Evolutionary conservation across 2,888 invertebrate species (phyloP).

Genomic region (Dicyrtomina minuta): DNA sequence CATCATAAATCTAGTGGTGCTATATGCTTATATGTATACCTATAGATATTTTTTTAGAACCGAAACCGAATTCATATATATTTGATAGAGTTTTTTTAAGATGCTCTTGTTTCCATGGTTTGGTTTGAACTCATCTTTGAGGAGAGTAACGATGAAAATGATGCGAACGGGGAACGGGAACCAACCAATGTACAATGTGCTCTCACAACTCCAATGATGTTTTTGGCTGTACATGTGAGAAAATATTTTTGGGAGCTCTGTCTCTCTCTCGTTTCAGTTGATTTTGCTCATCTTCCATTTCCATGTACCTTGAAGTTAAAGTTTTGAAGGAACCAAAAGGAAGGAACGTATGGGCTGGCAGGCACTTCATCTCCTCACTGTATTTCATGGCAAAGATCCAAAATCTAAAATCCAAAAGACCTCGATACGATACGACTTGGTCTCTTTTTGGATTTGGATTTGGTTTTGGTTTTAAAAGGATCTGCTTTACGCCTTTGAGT

Average conservation of each 20-base stretch:
- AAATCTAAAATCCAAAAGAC: slow-evolving; percentile 38
- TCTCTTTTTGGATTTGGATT: too few relatives aligned
- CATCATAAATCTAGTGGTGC: too few relatives aligned
- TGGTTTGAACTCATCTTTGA: too few relatives aligned
- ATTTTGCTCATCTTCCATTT: slow-evolving; percentile 24
- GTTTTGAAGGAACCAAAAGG: too few relatives aligned
- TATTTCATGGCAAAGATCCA: slow-evolving; percentile 28
- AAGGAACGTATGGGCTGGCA: too few relatives aligned
- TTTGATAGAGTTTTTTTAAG: background rate
- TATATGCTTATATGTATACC: background rate
- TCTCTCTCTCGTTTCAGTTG: slow-evolving; percentile 26
- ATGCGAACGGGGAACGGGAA: too few relatives aligned
- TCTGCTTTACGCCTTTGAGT: too few relatives aligned
- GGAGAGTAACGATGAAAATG: background rate
- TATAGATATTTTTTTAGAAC: background rate
- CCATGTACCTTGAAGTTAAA: background rate
- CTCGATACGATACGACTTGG: slow-evolving; percentile 38
- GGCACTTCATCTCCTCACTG: too few relatives aligned
- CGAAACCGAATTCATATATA: background rate
- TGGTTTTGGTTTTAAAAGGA: too few relatives aligned
- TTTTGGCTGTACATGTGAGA: slow-evolving; percentile 37
- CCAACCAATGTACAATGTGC: too few relatives aligned
- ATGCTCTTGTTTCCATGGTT: too few relatives aligned
- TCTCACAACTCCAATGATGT: too few relatives aligned
- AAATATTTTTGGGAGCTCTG: slow-evolving; percentile 36